A percentile compares a stretch with the other conserved stretches of the same genome.
Conservation (phyloP, 2,113 vertebrate genomes). For the Otis tarda region DNA sequence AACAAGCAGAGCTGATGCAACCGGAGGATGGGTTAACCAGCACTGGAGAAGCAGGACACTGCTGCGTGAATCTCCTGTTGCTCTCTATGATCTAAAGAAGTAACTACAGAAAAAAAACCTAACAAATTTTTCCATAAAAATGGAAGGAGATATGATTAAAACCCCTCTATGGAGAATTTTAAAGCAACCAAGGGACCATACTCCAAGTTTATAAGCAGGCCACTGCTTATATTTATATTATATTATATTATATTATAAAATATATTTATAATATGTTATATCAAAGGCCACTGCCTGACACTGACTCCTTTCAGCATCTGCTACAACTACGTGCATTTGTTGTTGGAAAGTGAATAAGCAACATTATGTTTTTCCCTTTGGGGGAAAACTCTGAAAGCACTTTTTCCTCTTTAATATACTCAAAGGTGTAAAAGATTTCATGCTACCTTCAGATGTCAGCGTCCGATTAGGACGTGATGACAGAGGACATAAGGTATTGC, state of each 20-base stretch:
- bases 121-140: background rate
- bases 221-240: background rate
- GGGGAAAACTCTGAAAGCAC: background rate
- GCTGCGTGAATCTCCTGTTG: background rate
- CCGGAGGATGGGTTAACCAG: background rate
- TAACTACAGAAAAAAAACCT: background rate
- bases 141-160: background rate
- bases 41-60: accelerated
- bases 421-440: constrained; percentile 35
- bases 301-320: background rate
- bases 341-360: background rate
- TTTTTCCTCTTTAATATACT: constrained; percentile 20
- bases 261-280: no score
- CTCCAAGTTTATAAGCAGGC: background rate
- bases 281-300: background rate
- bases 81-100: background rate
- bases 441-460: constrained; percentile 46
- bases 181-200: background rate
- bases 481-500: constrained; percentile 58
- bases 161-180: background rate
- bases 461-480: constrained; percentile 62
- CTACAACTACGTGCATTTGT: background rate
- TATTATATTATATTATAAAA: no score
- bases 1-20: background rate
- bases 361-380: background rate